A percentile compares a stretch with the other conserved stretches of the same genome.
Conservation (phyloP, 2,888 invertebrate species). For the Trichogramma evanescens region DNA sequence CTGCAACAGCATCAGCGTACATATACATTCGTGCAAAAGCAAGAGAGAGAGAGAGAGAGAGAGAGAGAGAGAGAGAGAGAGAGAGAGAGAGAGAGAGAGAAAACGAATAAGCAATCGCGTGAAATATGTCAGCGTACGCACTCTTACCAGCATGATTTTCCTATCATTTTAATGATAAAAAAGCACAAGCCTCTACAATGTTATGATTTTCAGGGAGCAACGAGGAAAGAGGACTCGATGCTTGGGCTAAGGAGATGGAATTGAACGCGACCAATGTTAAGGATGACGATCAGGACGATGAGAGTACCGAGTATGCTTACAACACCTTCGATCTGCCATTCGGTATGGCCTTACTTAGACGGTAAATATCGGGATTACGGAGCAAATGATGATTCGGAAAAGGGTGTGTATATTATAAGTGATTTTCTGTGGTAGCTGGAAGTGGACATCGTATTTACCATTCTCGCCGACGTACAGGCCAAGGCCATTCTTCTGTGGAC, state of each 20-base stretch:
- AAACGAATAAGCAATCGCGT: too few relatives aligned
- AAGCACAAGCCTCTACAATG: too few relatives aligned
- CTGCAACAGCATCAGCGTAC: too few relatives aligned
- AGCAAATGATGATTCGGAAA: too few relatives aligned
- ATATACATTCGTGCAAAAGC: too few relatives aligned
- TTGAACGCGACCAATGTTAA: constrained; percentile 37
- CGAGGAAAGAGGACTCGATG: constrained; percentile 68
- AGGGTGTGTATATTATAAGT: not conserved
- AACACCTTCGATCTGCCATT: constrained; percentile 67
- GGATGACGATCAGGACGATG: constrained; percentile 42
- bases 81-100: too few relatives aligned
- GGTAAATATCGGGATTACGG: constrained; percentile 41
- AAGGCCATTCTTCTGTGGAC: constrained; percentile 23
- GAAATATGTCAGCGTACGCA: too few relatives aligned
- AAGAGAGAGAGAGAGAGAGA: too few relatives aligned
- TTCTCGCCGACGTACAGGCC: constrained; percentile 62
- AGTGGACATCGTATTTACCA: constrained; percentile 62
- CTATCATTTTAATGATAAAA: too few relatives aligned
- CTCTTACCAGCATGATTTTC: too few relatives aligned
- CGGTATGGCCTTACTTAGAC: constrained; percentile 60
- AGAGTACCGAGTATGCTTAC: constrained; percentile 44
- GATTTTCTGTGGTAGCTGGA: constrained; percentile 51
- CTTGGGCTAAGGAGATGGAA: constrained; percentile 68
- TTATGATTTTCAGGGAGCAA: constrained; percentile 54
- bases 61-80: too few relatives aligned